Percentiles rank a stretch among this genome's conserved stretches.
Evolutionary conservation across 2,888 invertebrate species (phyloP).

Genomic region (Nasonovia ribisnigri): DNA sequence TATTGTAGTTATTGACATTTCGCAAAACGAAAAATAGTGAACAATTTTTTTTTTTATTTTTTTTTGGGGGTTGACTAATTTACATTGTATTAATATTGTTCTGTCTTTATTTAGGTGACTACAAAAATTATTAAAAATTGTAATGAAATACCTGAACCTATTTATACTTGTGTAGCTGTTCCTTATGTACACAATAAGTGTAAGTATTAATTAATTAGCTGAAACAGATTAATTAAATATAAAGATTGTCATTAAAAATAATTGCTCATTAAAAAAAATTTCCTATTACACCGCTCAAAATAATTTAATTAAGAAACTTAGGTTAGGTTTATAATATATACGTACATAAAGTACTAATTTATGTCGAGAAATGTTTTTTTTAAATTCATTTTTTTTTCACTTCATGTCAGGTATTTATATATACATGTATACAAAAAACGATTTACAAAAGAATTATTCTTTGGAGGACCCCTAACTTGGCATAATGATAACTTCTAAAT

Average conservation of each 20-base stretch:
- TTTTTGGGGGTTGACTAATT: not conserved
- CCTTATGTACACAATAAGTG: not conserved
- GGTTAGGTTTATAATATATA: not conserved
- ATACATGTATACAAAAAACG: constrained; percentile 26
- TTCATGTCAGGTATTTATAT: not conserved
- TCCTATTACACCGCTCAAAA: not conserved
- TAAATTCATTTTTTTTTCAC: not conserved
- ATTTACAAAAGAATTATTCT: constrained; percentile 42
- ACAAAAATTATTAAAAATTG: not conserved
- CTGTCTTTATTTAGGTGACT: not conserved
- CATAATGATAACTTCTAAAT: constrained; percentile 32
- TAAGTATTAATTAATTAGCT: not conserved
- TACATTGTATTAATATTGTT: not conserved
- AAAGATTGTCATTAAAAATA: not conserved
- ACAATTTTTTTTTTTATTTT: not conserved
- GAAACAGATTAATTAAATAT: not conserved
- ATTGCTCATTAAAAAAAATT: not conserved
- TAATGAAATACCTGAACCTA: not conserved
- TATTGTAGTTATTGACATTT: not conserved
- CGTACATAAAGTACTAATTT: not conserved
- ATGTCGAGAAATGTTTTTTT: not conserved
- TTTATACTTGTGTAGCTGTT: not conserved
- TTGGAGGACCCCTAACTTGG: constrained; percentile 42
- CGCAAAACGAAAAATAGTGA: not conserved
- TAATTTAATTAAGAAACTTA: not conserved